A percentile compares a stretch with the other conserved stretches of the same genome.
These are phyloP conservation scores for Motacilla tschutschensis DNA, from an alignment of 2,113 vertebrate species.

Conservation along the genomic window DNA sequence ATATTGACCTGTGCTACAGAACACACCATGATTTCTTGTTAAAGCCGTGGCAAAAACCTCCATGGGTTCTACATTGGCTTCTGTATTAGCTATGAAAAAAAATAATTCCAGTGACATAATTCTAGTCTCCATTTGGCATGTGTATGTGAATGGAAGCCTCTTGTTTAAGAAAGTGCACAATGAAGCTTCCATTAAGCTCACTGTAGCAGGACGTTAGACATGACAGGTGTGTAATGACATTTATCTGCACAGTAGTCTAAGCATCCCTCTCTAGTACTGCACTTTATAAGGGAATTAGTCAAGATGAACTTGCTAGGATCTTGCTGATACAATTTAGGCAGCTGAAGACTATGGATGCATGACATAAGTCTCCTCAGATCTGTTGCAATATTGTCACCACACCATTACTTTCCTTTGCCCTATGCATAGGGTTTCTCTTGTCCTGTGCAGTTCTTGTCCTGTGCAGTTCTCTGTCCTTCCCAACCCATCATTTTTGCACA, in stretches of 20 bases:
- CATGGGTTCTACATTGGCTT: background rate
- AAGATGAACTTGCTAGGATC: background rate
- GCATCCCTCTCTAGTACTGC: background rate
- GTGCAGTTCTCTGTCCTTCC: no score
- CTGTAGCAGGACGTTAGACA: background rate
- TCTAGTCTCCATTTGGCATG: background rate
- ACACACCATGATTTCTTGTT: background rate
- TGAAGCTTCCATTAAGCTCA: background rate
- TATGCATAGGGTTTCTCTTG: background rate
- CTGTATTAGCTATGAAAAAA: background rate
- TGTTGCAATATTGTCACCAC: fast-evolving
- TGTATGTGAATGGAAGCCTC: background rate
- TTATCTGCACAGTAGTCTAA: background rate
- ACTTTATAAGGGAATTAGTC: background rate
- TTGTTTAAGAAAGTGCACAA: background rate
- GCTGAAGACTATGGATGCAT: background rate
- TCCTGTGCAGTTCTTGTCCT: background rate
- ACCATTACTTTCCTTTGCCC: background rate
- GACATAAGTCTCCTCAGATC: background rate
- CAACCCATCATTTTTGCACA: background rate
- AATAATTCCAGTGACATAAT: background rate
- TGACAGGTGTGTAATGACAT: background rate
- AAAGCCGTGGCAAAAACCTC: background rate
- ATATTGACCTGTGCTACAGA: background rate
- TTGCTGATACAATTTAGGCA: background rate